Evolutionary conservation across 2,888 invertebrate genomes (phyloP).

Genomic region (Ommatoiulus sabulosus): DNA sequence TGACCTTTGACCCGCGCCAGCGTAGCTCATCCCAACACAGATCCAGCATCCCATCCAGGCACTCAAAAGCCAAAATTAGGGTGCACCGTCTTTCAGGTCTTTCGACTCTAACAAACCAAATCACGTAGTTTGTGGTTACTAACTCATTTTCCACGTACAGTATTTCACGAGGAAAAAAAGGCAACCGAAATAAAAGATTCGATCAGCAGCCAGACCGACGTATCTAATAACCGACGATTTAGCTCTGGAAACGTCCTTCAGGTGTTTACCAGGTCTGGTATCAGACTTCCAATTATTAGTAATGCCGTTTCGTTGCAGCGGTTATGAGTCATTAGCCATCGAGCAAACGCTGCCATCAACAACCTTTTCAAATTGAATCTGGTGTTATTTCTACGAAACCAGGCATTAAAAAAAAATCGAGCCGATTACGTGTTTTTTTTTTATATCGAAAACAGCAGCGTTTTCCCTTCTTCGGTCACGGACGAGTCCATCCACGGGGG

Average conservation of each 20-base stretch:
- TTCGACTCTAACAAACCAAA: too few relatives aligned
- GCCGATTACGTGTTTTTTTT: background rate
- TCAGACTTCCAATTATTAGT: background rate
- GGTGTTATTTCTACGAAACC: background rate
- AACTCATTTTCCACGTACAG: too few relatives aligned
- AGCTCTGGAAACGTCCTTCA: background rate
- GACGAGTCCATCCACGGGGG: background rate
- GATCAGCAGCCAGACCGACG: too few relatives aligned
- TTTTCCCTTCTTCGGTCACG: background rate
- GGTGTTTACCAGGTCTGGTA: background rate
- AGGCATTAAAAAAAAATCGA: background rate
- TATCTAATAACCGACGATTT: too few relatives aligned
- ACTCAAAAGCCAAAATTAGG: too few relatives aligned
- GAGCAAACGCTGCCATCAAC: background rate
- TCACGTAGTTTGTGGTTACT: too few relatives aligned
- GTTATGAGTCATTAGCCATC: background rate
- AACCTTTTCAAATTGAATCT: background rate
- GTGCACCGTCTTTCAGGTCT: too few relatives aligned
- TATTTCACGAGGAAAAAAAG: too few relatives aligned
- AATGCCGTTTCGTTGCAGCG: background rate
- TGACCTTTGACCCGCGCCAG: too few relatives aligned
- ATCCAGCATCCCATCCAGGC: too few relatives aligned
- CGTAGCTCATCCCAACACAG: too few relatives aligned
- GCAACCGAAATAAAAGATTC: too few relatives aligned
- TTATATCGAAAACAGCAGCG: background rate